These are phyloP conservation scores for Phrynocephalus vlangalii DNA, from an alignment of 2,797 vertebrate genomes.

Conservation along the genomic window DNA sequence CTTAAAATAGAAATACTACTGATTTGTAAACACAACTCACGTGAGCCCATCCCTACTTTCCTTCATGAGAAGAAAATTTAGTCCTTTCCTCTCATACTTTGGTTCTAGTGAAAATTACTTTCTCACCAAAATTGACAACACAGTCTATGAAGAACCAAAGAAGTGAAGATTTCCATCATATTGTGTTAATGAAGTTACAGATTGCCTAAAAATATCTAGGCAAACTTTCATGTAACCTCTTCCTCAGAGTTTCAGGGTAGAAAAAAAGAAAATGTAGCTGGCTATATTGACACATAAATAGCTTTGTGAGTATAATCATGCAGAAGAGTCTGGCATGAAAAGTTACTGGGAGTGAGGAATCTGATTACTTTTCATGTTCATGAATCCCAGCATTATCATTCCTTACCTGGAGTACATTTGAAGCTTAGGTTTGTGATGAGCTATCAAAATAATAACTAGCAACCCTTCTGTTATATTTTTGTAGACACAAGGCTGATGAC, in stretches of 20 bases:
- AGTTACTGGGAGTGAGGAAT: neutral
- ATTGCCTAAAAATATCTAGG: neutral
- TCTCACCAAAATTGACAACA: neutral
- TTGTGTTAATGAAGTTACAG: neutral
- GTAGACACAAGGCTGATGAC: neutral
- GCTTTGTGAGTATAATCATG: neutral
- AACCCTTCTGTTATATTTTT: neutral
- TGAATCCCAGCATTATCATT: neutral
- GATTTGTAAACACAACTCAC: too few relatives aligned
- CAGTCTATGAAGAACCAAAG: neutral
- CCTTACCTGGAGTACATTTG: neutral
- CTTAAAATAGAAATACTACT: too few relatives aligned
- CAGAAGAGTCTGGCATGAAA: neutral
- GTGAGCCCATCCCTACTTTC: too few relatives aligned
- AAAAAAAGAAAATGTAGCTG: neutral
- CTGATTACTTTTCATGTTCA: slow-evolving; percentile 5
- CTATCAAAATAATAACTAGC: neutral
- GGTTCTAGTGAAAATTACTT: neutral
- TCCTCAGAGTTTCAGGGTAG: neutral
- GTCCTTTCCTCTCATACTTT: neutral
- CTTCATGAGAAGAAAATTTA: neutral
- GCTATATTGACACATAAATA: neutral
- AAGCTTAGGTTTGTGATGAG: neutral
- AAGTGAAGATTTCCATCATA: neutral
- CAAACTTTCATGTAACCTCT: neutral